Base-by-base conservation (phyloP, 2,888 invertebrate species). In the Lepidochrysops patricia region DNA sequence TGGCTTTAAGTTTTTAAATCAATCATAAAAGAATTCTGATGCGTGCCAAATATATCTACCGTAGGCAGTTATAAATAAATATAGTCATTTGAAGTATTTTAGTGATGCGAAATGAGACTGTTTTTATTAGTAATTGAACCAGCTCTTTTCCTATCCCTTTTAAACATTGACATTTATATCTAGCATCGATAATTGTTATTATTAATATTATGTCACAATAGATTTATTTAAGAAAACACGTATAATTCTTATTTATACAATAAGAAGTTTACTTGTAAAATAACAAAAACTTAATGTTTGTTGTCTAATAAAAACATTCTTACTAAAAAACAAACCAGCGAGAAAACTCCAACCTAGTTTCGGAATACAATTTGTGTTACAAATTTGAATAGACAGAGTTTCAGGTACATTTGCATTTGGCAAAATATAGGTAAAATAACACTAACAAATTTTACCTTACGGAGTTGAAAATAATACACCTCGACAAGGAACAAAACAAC, bases 371-470 rank as follows among this genome's bases (percentile, higher is more conserved):
- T 50, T 50, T 50, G 26, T 26, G 49, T 50, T 50, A 50, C 49
- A 26, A 50, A 50, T 50, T 50, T 50, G n/a, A 50, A 50, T 50
- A 50, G 49, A 50, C 49, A 26, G 49, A 26, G 49, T 50, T 50
- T 25, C 49, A 50, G 49, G 13, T n/a, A 12, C 25, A 49, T 49
- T 49, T 49, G 49, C 49, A 50, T 50, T 50, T 23, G 49, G 49
- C 6, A n/a, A 50, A 26, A 50, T 50, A 50, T 50, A 13, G 26
- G 49, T 50, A 13, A 50, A 50, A 50, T 50, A 50, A 25, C 6
- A 50, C 26, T 6, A 13, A 26, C 49, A 49, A 49, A 26, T 23
- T 43, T 19, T n/a, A 50, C 49, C 25, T 13, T 13, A n/a, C n/a
- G 26, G 26, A n/a, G 26, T 50, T 50, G 49, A 26, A 50, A 26